Evolutionary conservation across 2,888 invertebrate species (phyloP).

Genomic region (Marasmarcha lunaedactyla): DNA sequence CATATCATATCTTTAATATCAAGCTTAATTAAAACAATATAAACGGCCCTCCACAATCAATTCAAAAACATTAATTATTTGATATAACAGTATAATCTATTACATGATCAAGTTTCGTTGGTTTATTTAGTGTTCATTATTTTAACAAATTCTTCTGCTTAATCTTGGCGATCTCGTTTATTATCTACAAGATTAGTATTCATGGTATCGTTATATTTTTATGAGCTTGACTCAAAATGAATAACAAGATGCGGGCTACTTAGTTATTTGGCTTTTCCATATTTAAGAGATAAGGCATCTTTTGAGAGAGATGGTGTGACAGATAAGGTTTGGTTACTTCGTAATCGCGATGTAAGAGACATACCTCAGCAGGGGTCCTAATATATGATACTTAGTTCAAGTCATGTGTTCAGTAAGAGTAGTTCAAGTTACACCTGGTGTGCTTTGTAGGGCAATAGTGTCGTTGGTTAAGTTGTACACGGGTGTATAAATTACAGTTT

Average conservation of each 20-base stretch:
- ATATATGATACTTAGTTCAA: too few species aligned
- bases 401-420: too few species aligned
- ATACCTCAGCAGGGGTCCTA: background rate
- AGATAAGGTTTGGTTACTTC: background rate
- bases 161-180: background rate
- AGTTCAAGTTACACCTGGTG: too few species aligned
- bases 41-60: too few species aligned
- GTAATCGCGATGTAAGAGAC: background rate
- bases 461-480: too few species aligned
- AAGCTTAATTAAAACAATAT: too few species aligned
- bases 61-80: too few species aligned
- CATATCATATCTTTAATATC: too few species aligned
- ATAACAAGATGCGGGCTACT: background rate
- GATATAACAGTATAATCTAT: too few species aligned
- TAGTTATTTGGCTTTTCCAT: background rate
- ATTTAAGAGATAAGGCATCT: background rate
- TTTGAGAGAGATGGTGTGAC: background rate
- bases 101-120: too few species aligned
- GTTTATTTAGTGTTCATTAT: too few species aligned
- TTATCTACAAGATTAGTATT: background rate
- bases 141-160: background rate
- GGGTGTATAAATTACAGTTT: too few species aligned
- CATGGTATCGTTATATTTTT: conserved; percentile 1
- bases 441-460: background rate
- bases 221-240: background rate